Conservation (phyloP, 1,140 invertebrate genomes). For the Gryon sp. region DNA sequence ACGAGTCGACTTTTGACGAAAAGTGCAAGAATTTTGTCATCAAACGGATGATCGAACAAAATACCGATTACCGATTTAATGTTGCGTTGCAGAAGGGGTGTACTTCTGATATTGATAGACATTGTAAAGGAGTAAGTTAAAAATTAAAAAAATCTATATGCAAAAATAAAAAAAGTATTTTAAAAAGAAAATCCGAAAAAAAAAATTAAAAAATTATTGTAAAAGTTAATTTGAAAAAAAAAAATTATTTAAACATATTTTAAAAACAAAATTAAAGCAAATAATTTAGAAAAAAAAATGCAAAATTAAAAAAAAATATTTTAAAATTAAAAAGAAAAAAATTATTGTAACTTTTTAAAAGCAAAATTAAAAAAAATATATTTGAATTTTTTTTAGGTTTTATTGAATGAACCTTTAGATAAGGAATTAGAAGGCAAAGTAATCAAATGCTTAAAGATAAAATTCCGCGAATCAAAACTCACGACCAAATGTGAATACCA, state of each 20-base stretch:
- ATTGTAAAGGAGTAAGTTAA: slow-evolving; percentile 82
- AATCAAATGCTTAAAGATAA: slow-evolving; percentile 86
- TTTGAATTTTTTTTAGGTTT: slow-evolving; percentile 66
- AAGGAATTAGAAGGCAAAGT: slow-evolving; percentile 80
- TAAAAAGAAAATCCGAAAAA: too few relatives aligned
- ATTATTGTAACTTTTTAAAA: too few relatives aligned
- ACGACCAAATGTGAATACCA: slow-evolving; percentile 89
- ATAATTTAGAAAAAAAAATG: too few relatives aligned
- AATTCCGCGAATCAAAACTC: slow-evolving; percentile 87
- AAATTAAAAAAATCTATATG: too few relatives aligned
- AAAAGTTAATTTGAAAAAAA: slow-evolving; percentile 37
- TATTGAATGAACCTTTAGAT: slow-evolving; percentile 70
- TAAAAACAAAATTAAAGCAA: too few relatives aligned
- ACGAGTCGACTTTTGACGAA: slow-evolving; percentile 90
- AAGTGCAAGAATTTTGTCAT: slow-evolving; percentile 92
- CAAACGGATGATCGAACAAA: slow-evolving; percentile 94
- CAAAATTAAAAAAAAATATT: too few relatives aligned
- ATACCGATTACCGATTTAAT: slow-evolving; percentile 95
- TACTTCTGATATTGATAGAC: slow-evolving; percentile 83
- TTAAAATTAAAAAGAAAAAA: too few relatives aligned
- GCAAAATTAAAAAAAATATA: slow-evolving; percentile 33
- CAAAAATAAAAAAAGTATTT: too few relatives aligned
- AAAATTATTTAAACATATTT: not conserved
- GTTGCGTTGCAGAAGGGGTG: slow-evolving; percentile 90
- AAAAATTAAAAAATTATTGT: too few relatives aligned